These are phyloP conservation scores for Pteria penguin DNA, from an alignment of 2,888 invertebrate species.

Conservation along the genomic window DNA sequence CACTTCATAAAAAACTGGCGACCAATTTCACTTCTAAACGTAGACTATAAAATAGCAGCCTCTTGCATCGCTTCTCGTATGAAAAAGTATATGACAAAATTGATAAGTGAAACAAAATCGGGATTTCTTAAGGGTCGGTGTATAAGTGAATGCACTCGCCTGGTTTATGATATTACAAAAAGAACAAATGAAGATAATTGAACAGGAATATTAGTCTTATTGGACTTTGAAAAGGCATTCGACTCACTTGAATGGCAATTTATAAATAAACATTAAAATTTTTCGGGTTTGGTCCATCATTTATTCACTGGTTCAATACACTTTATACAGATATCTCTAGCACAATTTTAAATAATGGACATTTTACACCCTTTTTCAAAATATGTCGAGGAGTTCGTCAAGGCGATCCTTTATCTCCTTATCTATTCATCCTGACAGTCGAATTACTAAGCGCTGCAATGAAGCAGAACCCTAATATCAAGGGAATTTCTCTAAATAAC, in stretches of 20 bases:
- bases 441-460: no score
- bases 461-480: no score
- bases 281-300: no score
- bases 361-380: neutral
- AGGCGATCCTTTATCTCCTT: neutral
- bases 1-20: no score
- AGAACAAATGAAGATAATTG: neutral
- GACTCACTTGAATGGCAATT: no score
- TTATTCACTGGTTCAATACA: neutral
- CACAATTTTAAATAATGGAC: neutral
- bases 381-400: neutral
- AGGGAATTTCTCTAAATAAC: no score
- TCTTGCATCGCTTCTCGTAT: neutral
- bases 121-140: neutral
- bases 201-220: neutral
- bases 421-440: neutral
- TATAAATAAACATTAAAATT: no score
- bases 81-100: neutral
- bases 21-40: conserved; percentile 6
- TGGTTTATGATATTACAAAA: neutral
- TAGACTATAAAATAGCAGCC: neutral
- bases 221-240: no score
- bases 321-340: neutral
- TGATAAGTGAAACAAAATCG: neutral
- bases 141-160: neutral